Evolutionary conservation across 2,888 invertebrate species (phyloP), one percentile per base, ranked within the genome.

Genomic region (Ceramica pisi): DNA sequence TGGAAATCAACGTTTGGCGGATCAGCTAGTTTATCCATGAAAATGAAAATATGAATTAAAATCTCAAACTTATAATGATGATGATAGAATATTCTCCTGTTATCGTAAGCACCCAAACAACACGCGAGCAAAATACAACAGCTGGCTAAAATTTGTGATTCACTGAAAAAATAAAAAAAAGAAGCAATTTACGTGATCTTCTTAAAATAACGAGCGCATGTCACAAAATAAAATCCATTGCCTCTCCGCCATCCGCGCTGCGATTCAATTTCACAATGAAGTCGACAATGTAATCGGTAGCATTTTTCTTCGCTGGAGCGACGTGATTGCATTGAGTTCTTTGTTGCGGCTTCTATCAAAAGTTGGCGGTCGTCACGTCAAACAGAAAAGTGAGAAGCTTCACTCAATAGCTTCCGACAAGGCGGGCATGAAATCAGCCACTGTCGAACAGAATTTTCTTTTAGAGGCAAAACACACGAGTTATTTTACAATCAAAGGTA

Each of bases 251-350:
- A 66, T 64, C 65, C 63, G 44, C 68, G 67, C 62, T 63, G 60
- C 26, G 46, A 71, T 69, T 78, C 48, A 61, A 73, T 80, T 80
- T 48, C 59, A 60, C 26, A 41, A 60, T 71, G 56, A 61, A 80
- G 64, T 68, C 73, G 53, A 44, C 66, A 57, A 71, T 80, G 83
- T 75, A 74, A 84, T 73, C 59, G 68, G 55, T 80, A 70, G 59
- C 53, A 74, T 68, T 78, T 80, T 80, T 73, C 68, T 71, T 71
- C 26, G 46, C 48, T 63, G 65, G 31, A 66, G 72, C 68, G 60
- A 46, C 68, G 56, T 71, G 80, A 71, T 80, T 80, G 74, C 67
- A 70, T 71, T 65, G 57, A 73, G 74, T 75, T 53, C 57, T 78
- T 68, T 73, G 73, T 78, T 46, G 68, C 55, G 78, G 65, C 38